Percentiles rank a stretch among this genome's conserved stretches.
These are phyloP conservation scores for Sarcophaga carnaria DNA, from an alignment of 2,888 invertebrate genomes.

Conservation along the genomic window DNA sequence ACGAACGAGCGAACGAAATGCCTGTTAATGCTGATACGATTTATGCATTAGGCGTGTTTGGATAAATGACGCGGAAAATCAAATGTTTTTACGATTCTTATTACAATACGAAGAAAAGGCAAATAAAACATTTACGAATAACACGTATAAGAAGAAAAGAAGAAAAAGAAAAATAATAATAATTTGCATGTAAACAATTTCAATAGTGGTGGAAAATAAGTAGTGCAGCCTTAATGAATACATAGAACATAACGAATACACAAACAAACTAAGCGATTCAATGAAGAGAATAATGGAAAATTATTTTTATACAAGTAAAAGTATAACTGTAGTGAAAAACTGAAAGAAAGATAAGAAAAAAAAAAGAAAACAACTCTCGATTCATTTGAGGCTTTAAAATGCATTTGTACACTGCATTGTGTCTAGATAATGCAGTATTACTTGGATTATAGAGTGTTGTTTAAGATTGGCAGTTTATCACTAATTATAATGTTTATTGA, in stretches of 20 bases:
- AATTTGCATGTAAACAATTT: slow-evolving; percentile 28
- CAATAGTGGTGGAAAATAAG: slow-evolving; percentile 52
- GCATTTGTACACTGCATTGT: neutral
- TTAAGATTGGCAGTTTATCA: neutral
- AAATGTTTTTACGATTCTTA: neutral
- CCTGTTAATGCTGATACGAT: neutral
- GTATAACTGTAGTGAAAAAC: slow-evolving; percentile 21
- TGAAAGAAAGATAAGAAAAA: slow-evolving; percentile 22
- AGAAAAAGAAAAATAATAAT: slow-evolving; percentile 28
- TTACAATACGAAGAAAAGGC: slow-evolving; percentile 26
- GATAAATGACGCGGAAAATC: slow-evolving; percentile 21
- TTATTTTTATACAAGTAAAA: slow-evolving; percentile 29
- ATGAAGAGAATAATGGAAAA: slow-evolving; percentile 17
- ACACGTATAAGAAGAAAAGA: slow-evolving; percentile 21
- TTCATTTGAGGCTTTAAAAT: slow-evolving; percentile 27
- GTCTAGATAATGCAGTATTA: slow-evolving; percentile 32
- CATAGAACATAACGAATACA: neutral
- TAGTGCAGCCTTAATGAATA: slow-evolving; percentile 57
- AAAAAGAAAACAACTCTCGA: slow-evolving; percentile 58
- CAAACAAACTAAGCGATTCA: neutral
- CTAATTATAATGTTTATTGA: too few relatives aligned
- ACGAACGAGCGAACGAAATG: neutral
- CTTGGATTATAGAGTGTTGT: slow-evolving; percentile 8
- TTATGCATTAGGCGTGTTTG: slow-evolving; percentile 11
- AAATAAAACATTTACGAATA: slow-evolving; percentile 12